A percentile compares a stretch with the other conserved stretches of the same genome.
Evolutionary conservation across 2,797 vertebrate genomes (phyloP).

Genomic region (Coregonus suidteri): DNA sequence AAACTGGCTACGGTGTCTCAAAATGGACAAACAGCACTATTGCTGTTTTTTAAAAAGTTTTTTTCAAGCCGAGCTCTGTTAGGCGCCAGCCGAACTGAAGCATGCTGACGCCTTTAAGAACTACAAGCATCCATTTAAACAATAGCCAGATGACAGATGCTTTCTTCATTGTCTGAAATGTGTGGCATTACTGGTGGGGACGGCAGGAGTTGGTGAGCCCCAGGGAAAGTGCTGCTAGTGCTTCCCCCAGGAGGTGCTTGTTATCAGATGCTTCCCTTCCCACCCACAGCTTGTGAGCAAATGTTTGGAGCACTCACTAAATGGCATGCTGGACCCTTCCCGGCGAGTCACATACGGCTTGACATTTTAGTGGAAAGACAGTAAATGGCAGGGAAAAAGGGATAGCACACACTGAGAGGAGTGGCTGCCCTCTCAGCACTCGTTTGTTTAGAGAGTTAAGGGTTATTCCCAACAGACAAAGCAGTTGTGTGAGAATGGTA

Average conservation of each 20-base stretch:
- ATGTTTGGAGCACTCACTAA: conserved; percentile 67
- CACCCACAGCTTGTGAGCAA: conserved; percentile 69
- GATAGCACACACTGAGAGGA: not conserved
- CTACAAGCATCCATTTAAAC: conserved; percentile 46
- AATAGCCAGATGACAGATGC: conserved; percentile 21
- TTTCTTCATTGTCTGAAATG: conserved; percentile 45
- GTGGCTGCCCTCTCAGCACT: not conserved
- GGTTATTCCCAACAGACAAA: conserved; percentile 1
- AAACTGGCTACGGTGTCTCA: too few species aligned
- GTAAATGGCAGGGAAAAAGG: conserved; percentile 64
- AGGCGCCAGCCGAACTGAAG: conserved; percentile 13
- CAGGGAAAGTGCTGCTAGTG: conserved; percentile 54
- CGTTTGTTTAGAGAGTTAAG: not conserved
- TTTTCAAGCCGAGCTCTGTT: too few species aligned
- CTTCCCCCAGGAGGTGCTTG: conserved; percentile 51
- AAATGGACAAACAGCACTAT: too few species aligned
- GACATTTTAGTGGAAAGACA: conserved; percentile 66
- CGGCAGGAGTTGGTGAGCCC: conserved; percentile 32
- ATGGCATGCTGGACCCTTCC: conserved; percentile 63
- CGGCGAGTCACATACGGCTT: conserved; percentile 63
- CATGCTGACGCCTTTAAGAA: conserved; percentile 16
- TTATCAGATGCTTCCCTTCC: conserved; percentile 66
- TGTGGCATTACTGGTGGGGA: conserved; percentile 36
- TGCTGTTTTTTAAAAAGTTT: too few species aligned
- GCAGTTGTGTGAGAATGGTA: conserved; percentile 6